A percentile compares a stretch with the other conserved stretches of the same genome.
phyloP scores from a whole-genome alignment of 2,888 invertebrate genomes.

The Xestoiulus laeticollis region DNA sequence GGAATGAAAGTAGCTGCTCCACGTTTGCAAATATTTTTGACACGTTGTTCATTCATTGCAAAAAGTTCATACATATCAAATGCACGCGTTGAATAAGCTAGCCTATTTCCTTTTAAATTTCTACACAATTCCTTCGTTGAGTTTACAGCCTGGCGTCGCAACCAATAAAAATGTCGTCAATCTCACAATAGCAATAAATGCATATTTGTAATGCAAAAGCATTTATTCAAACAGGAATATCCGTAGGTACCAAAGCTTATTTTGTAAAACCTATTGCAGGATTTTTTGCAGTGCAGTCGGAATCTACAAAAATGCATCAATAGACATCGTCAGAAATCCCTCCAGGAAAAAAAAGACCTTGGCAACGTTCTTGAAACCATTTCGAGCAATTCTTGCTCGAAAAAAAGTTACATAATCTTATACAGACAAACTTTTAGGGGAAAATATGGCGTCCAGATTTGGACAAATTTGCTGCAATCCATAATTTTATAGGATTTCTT shows the following conservation, averaged over 20 bases:
- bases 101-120: not conserved
- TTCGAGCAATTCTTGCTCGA: not conserved
- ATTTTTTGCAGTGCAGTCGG: not conserved
- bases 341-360: not conserved
- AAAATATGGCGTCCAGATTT: not conserved
- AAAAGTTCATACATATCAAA: not conserved
- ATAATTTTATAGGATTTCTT: too few relatives aligned
- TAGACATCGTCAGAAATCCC: not conserved
- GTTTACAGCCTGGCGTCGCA: not conserved
- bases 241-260: not conserved
- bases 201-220: not conserved
- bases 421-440: not conserved
- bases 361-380: not conserved
- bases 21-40: not conserved
- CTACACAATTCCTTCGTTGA: not conserved
- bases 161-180: not conserved
- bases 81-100: not conserved
- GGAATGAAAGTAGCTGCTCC: not conserved
- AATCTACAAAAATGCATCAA: not conserved
- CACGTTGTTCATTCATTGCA: not conserved
- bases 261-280: not conserved
- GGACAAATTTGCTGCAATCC: too few relatives aligned
- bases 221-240: not conserved
- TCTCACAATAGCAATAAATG: not conserved
- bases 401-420: not conserved